A percentile compares a stretch with the other conserved stretches of the same genome.
These are phyloP conservation scores for Todiramphus chloris DNA, from an alignment of 2,113 vertebrate species.

Conservation along the genomic window DNA sequence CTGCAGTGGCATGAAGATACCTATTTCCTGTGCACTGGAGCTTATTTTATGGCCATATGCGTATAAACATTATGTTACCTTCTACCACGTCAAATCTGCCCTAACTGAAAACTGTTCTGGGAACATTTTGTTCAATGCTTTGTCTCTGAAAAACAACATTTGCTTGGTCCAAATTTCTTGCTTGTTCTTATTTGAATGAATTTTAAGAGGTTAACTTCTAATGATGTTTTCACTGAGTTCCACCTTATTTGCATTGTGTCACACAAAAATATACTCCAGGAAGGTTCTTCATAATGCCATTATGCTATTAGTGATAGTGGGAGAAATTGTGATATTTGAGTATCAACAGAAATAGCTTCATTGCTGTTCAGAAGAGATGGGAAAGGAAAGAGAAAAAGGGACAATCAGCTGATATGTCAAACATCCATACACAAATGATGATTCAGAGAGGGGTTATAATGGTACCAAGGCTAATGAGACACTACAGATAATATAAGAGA, in stretches of 20 bases:
- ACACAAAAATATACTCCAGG: not conserved
- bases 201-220: not conserved
- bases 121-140: not conserved
- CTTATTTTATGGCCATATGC: not conserved
- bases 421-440: slow-evolving; percentile 4
- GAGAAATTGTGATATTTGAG: not conserved
- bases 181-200: not conserved
- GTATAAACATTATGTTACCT: not conserved
- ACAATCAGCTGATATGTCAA: slow-evolving; percentile 23
- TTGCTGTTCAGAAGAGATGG: not conserved
- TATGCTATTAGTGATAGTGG: not conserved
- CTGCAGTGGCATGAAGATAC: rapidly evolving
- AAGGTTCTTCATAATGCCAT: not conserved
- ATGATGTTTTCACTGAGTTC: not conserved
- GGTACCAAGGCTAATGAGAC: slow-evolving; percentile 14
- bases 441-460: slow-evolving; percentile 19
- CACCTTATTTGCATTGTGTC: not conserved
- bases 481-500: slow-evolving; percentile 12
- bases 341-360: slow-evolving; percentile 19
- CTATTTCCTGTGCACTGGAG: not conserved
- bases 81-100: not conserved
- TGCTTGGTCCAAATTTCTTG: not conserved
- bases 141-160: not conserved
- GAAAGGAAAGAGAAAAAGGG: not conserved
- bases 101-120: not conserved